phyloP scores from a whole-genome alignment of 2,797 vertebrate genomes.

The Selene dorsalis region DNA sequence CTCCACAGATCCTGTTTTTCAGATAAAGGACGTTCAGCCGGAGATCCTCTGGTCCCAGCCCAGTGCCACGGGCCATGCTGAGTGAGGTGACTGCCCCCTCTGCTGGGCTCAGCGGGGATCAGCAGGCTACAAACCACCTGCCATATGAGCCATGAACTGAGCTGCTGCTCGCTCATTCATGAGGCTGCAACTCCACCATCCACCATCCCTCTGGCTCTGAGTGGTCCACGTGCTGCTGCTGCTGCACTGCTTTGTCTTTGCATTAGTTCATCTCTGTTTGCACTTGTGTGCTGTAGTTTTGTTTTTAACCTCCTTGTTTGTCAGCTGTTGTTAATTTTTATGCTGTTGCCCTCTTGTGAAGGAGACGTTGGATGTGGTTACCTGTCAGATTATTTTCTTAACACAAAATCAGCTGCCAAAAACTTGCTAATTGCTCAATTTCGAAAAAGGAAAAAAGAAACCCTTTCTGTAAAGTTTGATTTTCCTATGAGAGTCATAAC shows the following conservation, averaged over 20 bases:
- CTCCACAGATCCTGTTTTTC: slow-evolving; percentile 22
- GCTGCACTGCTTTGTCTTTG: neutral
- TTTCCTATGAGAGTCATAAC: neutral
- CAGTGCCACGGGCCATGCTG: slow-evolving; percentile 32
- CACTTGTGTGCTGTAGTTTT: too few species aligned
- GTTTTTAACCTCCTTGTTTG: too few species aligned
- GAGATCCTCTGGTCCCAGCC: slow-evolving; percentile 18
- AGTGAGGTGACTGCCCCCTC: slow-evolving; percentile 76
- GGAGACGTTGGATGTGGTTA: too few species aligned
- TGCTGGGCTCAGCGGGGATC: slow-evolving; percentile 69
- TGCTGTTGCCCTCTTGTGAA: too few species aligned
- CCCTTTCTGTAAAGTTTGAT: neutral
- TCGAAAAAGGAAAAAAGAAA: too few species aligned
- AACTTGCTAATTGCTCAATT: neutral
- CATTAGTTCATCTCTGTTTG: neutral
- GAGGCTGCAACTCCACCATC: neutral
- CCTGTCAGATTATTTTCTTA: neutral
- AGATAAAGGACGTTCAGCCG: neutral
- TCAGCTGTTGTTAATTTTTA: too few species aligned
- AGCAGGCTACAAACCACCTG: slow-evolving; percentile 39
- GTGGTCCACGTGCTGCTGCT: neutral
- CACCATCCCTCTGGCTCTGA: neutral
- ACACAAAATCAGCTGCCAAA: neutral
- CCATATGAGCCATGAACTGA: slow-evolving; percentile 22
- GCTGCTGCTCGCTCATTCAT: slow-evolving; percentile 4